Evolutionary conservation across 1,140 invertebrate genomes (phyloP), one percentile per base, ranked within the genome.

Genomic region (Hylaeus volcanicus): DNA sequence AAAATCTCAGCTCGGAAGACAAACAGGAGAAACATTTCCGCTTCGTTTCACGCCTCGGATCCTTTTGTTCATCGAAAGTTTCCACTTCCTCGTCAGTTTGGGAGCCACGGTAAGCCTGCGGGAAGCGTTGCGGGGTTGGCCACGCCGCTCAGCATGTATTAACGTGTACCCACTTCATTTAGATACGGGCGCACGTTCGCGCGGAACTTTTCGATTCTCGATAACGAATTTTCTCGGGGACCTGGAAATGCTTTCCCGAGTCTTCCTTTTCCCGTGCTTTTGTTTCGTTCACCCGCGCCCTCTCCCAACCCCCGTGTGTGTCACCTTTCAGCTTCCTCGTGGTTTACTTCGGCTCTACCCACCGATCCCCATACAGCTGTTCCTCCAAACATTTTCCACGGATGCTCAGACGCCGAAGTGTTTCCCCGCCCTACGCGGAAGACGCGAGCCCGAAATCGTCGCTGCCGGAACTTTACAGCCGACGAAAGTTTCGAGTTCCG

Each of bases 191-290:
- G 69, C 85, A 84, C 88, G 87, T 88, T 84, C 74, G 83, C 88
- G 79, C 12, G 77, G 83, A 85, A 86, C 85, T 89, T 86, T 80
- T 88, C 89, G 82, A 88, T 90, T 81, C 83, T 85, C 86, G 79
- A 86, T 90, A 89, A 89, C 86, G 84, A 90, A 83, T 89, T 90
- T 89, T 85, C 83, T 70, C 71, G 64, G 79, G 81, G 85, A 89
- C 80, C 71, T 79, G 87, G 58, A 88, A 90, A 89, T 88, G 82
- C 84, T 88, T 88, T 87, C 74, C 74, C 48, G 65, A 86, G 79
- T 39, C 45, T 8, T 14, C 43, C 3, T 45, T 12, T 12, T 12
- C 48, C 5, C 37, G 66, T 43, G 1, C 45, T n/a, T n/a, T 5
- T 15, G 1, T 68, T 55, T 48, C 12, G 12, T 26, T 26, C 26